A percentile compares a stretch with the other conserved stretches of the same genome.
phyloP scores from a whole-genome alignment of 2,113 vertebrate species.

The Hypomesus transpacificus region DNA sequence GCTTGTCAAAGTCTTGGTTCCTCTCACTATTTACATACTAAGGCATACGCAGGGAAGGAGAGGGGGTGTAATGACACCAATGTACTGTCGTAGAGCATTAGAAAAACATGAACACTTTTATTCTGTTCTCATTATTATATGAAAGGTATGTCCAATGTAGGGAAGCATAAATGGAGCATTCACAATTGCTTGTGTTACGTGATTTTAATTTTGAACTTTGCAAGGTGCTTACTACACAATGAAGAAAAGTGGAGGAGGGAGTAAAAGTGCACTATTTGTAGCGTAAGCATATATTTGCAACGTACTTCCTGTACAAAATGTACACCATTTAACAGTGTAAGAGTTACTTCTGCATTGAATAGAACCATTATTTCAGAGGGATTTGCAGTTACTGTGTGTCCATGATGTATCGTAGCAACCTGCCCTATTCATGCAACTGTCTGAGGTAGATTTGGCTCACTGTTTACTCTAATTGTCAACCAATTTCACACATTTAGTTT shows the following conservation, averaged over 20 bases:
- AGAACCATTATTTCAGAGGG: neutral
- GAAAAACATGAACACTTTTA: no score
- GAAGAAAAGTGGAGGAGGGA: no score
- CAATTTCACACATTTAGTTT: conserved; percentile 40
- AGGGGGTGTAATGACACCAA: conserved; percentile 7
- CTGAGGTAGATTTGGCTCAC: conserved; percentile 20
- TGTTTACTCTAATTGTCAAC: conserved; percentile 41
- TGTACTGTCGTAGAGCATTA: neutral
- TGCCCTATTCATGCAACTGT: conserved; percentile 31
- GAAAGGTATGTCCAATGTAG: no score
- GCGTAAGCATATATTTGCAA: no score
- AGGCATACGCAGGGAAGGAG: conserved; percentile 23
- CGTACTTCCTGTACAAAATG: no score
- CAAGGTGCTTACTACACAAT: no score
- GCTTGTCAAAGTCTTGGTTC: conserved; percentile 38
- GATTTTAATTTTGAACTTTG: no score
- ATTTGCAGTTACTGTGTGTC: neutral
- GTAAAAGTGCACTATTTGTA: no score
- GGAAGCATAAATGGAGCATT: no score
- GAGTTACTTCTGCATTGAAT: neutral
- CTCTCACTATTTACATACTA: conserved; percentile 39
- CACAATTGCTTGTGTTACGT: no score
- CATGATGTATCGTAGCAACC: conserved; percentile 15
- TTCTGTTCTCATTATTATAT: no score
- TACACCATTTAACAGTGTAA: neutral